Evolutionary conservation across 2,797 vertebrate genomes (phyloP).

Genomic region (Danio jaintianensis): DNA sequence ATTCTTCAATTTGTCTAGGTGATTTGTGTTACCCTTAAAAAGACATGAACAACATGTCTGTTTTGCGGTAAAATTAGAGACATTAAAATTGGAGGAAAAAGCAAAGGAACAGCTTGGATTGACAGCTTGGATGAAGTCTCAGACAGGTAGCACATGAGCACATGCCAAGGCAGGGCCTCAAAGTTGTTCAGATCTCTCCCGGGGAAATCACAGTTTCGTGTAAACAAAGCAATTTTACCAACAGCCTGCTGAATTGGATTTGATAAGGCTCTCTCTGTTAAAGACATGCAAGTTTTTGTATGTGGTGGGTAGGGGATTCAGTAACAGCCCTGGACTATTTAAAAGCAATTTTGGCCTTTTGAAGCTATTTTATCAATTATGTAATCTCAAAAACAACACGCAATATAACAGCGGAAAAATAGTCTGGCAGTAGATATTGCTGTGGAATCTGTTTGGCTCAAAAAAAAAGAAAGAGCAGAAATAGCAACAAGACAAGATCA

Average conservation of each 20-base stretch:
- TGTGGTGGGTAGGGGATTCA: slow-evolving; percentile 55
- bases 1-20: slow-evolving; percentile 43
- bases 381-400: slow-evolving; percentile 32
- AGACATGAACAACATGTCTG: slow-evolving; percentile 35
- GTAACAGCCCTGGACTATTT: slow-evolving; percentile 61
- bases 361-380: slow-evolving; percentile 41
- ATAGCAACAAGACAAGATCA: background rate
- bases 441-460: background rate
- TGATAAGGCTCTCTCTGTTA: slow-evolving; percentile 67
- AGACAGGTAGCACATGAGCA: slow-evolving; percentile 61
- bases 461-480: slow-evolving; percentile 6
- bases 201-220: slow-evolving; percentile 58
- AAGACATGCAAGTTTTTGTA: slow-evolving; percentile 63
- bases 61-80: slow-evolving; percentile 45
- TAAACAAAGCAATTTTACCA: slow-evolving; percentile 69
- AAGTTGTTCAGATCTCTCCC: slow-evolving; percentile 52
- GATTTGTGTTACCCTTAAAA: slow-evolving; percentile 46
- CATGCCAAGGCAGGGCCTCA: slow-evolving; percentile 46
- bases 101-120: slow-evolving; percentile 38
- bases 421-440: background rate
- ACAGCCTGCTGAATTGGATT: slow-evolving; percentile 60
- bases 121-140: slow-evolving; percentile 49
- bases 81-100: slow-evolving; percentile 20
- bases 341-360: slow-evolving; percentile 58
- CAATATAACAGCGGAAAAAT: slow-evolving; percentile 4